Evolutionary conservation across 2,797 vertebrate species (phyloP), one percentile per base, ranked within the genome.

Genomic region (Sebastes nivosus): DNA sequence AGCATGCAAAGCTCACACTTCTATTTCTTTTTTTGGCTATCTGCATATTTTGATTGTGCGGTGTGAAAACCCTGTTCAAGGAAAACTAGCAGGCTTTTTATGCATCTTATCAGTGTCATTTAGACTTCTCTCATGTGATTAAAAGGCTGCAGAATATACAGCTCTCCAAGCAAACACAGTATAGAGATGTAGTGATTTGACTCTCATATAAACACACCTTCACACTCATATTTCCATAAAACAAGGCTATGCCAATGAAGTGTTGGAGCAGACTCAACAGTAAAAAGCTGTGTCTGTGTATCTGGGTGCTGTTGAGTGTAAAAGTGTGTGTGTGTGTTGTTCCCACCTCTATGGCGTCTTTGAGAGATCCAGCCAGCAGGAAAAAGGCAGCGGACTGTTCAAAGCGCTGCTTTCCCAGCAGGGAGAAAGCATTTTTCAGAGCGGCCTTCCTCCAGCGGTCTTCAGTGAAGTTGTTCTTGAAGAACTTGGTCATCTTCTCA

Each of bases 301-400:
- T 76, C 4, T 16, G 6, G 58, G 27, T 76, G 67, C 22, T 46
- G n/a, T 12, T 77, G 24, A 25, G 36, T 70, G 36, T 64, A 16
- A 20, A 65, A 75, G 58, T 58, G 42, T n/a, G 52, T 54, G 52
- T 22, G 67, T 46, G 55, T 38, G 38, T 14, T 12, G 8, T 66
- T 65, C 79, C 80, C 93, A 99, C 99, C 98, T 99, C 98, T 73
- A 99, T 97, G 84, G 99, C 98, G 76, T 99, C 99, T 95, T 99
- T 99, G 86, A 99, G 94, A 16, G 99, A 99, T 58, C 98, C 99
- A 68, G 99, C 99, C 79, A 99, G 94, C 67, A 99, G 95, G 94
- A 99, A 99, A 93, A 99, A 99, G 18, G 97, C 99, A 63, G 99
- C 99, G 0, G 99, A 97, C 77, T 99, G 98, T 88, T 99, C 98